Evolutionary conservation across 2,113 vertebrate genomes (phyloP), one percentile per base, ranked within the genome.

Genomic region (Anguilla japonica): DNA sequence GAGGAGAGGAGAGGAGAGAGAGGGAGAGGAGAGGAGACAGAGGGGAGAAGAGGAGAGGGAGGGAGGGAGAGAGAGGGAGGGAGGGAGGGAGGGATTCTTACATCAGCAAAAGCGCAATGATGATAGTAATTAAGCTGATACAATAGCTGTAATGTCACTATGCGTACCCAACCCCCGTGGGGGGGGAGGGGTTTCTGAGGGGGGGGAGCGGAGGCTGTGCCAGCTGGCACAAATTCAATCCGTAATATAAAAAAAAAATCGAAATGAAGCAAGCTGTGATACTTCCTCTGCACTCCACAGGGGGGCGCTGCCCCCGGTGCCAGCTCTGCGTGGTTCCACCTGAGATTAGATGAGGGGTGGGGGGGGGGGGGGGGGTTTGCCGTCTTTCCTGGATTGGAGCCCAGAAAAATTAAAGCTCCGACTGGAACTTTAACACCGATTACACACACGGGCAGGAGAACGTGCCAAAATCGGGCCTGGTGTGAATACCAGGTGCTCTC

Each of bases 1-100:
- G 88, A 87, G 84, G 87, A 85, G n/a, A 34, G 34, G 83, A 34
- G 40, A 26, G 84, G 83, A n/a, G 79, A 18, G 50, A 9, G 50
- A 53, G 50, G 50, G 50, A 53, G 83, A 83, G 11, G 18, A 15
- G 34, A 26, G 20, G 41, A 83, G 0, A 56, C 1, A 56, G 8
- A 34, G 34, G 34, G 34, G 34, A 34, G 34, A 34, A 34, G 34
- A 34, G 34, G 34, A 34, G 40, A 26, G 84, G 83, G 79, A 18
- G 50, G 50, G 50, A 53, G 50, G 50, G 50, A 53, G 40, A 26
- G 84, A 84, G 79, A 18, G 50, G 50, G 50, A 53, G 50, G 83
- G 40, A 26, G 84, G 83, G 79, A 18, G 50, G 50, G 50, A 53
- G 50, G 50, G 50, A 53, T 0, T 2, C 22, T 79, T 34, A 57